Evolutionary conservation across 2,888 invertebrate genomes (phyloP).

Genomic region (Brenthis daphne): DNA sequence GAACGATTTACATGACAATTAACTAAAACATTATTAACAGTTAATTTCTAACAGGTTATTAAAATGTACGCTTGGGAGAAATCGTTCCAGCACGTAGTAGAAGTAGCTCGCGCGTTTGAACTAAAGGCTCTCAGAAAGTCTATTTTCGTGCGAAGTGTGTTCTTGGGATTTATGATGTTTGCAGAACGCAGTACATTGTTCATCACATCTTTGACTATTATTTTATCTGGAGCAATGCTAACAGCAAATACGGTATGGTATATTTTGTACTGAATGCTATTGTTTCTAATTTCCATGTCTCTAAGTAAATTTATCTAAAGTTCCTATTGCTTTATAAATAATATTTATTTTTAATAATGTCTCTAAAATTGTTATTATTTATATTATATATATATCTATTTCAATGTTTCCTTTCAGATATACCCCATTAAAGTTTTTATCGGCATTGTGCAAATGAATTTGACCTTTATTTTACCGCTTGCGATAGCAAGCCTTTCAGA

Average conservation of each 20-base stretch:
- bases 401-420: slow-evolving; percentile 61
- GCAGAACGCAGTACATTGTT: slow-evolving; percentile 88
- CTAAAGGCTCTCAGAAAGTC: slow-evolving; percentile 81
- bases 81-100: slow-evolving; percentile 88
- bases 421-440: slow-evolving; percentile 83
- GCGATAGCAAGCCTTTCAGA: slow-evolving; percentile 82
- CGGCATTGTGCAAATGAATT: slow-evolving; percentile 79
- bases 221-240: slow-evolving; percentile 61
- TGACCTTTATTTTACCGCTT: slow-evolving; percentile 81
- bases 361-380: background rate
- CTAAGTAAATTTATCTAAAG: background rate
- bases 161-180: slow-evolving; percentile 87
- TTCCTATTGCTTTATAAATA: too few relatives aligned
- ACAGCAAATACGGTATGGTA: slow-evolving; percentile 63
- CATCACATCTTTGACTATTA: slow-evolving; percentile 76
- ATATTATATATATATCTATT: background rate
- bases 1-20: background rate
- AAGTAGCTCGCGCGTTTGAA: slow-evolving; percentile 79
- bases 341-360: too few relatives aligned
- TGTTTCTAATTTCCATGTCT: background rate
- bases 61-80: slow-evolving; percentile 98
- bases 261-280: slow-evolving; percentile 17
- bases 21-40: background rate
- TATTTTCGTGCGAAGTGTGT: slow-evolving; percentile 84
- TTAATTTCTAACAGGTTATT: slow-evolving; percentile 83